Base-by-base conservation (phyloP, 2,113 vertebrate genomes). In the Mola mola region DNA sequence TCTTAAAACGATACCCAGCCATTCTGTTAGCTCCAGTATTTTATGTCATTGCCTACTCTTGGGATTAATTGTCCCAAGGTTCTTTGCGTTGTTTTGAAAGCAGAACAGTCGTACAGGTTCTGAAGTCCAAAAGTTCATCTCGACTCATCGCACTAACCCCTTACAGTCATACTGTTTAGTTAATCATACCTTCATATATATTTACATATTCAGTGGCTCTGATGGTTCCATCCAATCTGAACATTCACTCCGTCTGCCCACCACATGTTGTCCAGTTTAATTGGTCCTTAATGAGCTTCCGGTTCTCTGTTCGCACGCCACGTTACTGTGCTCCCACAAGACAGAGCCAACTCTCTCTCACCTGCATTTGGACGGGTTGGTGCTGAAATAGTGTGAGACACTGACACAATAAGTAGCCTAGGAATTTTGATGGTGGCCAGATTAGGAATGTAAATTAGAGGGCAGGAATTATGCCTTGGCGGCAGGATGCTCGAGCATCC, bases 351-450 rank as follows among this genome's bases (percentile, higher is more conserved):
- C n/a, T 8, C 61, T 84, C 50, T 28, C 20, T 58, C 60, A 51
- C 58, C 49, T 50, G 52, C 17, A 56, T 78, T 59, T 50, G 60
- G 40, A 49, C 3, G 15, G 5, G 37, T 25, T 19, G 41, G 50
- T 8, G 55, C 8, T 13, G 10, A n/a, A 5, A 5, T 16, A 16
- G 12, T 38, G 2, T 15, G 36, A 11, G 41, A 56, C 43, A 19
- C 53, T 22, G 46, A 59, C 49, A 62, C 74, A 76, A 75, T 76
- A 75, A 76, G 68, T 66, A 59, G 59, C 67, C 24, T 1, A 73
- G 75, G 82, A 86, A 83, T 90, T 78, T 74, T 70, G 38, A 58
- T 61, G 29, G 16, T 20, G 20, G 78, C 28, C 65, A 57, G 52
- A 83, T 86, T 67, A 72, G 26, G 42, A 24, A 24, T 62, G 58